These are phyloP conservation scores for Aporophyla lueneburgensis DNA, from an alignment of 2,888 invertebrate genomes.

Conservation along the genomic window DNA sequence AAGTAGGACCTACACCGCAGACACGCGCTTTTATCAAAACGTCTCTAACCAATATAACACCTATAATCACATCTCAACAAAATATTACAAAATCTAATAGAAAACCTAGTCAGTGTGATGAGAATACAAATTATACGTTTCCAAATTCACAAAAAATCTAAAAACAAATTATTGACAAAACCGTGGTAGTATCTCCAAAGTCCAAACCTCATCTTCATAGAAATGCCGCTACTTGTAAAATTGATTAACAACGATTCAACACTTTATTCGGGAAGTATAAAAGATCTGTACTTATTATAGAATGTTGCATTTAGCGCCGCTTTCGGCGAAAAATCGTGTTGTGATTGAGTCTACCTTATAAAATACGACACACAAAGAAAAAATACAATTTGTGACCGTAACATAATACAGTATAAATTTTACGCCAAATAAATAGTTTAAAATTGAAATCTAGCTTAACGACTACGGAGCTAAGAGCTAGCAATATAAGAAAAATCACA, in stretches of 20 bases:
- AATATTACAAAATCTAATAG: constrained; percentile 55
- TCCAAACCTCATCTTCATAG: constrained; percentile 45
- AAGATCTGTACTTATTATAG: constrained; percentile 62
- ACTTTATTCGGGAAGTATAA: constrained; percentile 49
- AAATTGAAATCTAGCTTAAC: constrained; percentile 86
- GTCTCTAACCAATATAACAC: constrained; percentile 80
- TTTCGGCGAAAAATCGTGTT: constrained; percentile 35
- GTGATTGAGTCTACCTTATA: constrained; percentile 53
- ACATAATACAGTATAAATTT: constrained; percentile 74
- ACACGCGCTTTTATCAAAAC: constrained; percentile 39
- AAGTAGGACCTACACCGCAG: constrained; percentile 33
- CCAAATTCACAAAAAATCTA: constrained; percentile 33
- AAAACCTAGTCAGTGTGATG: constrained; percentile 51
- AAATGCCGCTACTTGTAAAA: constrained; percentile 54
- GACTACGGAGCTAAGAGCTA: constrained; percentile 87
- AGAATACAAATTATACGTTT: constrained; percentile 48
- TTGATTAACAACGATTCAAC: constrained; percentile 55
- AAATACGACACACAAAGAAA: constrained; percentile 60
- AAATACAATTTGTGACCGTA: constrained; percentile 82
- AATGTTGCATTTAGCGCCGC: constrained; percentile 62
- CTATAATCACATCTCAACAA: constrained; percentile 68
- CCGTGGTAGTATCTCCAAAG: constrained; percentile 65
- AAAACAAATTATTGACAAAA: constrained; percentile 54
- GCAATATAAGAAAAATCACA: constrained; percentile 89
- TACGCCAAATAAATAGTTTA: constrained; percentile 84